Conservation (phyloP, 2,797 vertebrate genomes). For the Prionace glauca region DNA sequence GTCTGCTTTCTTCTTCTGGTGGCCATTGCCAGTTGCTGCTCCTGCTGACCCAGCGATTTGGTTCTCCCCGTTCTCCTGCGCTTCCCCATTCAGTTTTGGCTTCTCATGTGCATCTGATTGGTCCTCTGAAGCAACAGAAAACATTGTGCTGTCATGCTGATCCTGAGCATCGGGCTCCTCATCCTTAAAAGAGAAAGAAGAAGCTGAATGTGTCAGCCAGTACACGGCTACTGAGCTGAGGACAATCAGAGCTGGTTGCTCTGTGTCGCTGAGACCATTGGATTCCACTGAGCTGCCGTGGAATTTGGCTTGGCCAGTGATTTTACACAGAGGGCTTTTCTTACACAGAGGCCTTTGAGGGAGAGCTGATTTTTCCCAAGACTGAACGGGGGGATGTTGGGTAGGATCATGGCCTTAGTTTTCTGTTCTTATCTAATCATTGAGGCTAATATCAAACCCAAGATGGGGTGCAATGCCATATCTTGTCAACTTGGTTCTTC, state of each 20-base stretch:
- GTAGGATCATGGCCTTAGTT: neutral
- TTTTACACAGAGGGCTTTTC: neutral
- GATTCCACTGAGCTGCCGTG: neutral
- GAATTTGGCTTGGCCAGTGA: neutral
- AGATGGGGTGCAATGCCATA: too few species aligned
- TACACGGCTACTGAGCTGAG: neutral
- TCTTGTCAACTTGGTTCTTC: too few species aligned
- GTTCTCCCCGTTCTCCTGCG: neutral
- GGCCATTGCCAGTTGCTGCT: neutral
- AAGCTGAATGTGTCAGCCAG: neutral
- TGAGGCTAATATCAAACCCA: too few species aligned
- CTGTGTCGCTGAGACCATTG: neutral
- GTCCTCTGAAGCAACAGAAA: neutral
- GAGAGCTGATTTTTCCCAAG: neutral
- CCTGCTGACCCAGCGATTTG: neutral
- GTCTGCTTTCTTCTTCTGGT: neutral
- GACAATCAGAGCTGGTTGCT: neutral
- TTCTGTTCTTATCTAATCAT: neutral
- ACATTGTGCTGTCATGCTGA: neutral
- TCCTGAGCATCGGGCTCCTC: slow-evolving; percentile 9
- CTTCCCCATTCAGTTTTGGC: neutral
- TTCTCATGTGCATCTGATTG: neutral
- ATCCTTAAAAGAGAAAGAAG: slow-evolving; percentile 5
- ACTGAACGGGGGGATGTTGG: neutral
- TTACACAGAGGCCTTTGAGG: neutral